Evolutionary conservation across 2,888 invertebrate genomes (phyloP).

Genomic region (Eustalomyia histrio): DNA sequence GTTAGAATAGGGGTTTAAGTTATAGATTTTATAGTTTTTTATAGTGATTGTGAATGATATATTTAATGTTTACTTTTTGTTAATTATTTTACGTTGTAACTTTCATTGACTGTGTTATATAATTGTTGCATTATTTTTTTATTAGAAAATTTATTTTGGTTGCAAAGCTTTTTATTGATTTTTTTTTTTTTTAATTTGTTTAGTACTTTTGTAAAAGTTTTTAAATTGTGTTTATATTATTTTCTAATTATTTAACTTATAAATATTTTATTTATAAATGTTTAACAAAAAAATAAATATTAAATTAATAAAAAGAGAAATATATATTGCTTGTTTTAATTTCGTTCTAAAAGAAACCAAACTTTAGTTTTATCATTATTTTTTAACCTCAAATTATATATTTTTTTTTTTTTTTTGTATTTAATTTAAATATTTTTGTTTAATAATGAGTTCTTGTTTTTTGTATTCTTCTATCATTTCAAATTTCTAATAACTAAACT

Average conservation of each 20-base stretch:
- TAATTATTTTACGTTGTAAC: constrained; percentile 61
- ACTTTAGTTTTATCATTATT: constrained; percentile 20
- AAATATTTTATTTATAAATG: constrained; percentile 21
- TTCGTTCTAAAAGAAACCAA: constrained; percentile 59
- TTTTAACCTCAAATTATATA: constrained; percentile 2
- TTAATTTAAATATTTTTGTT: constrained; percentile 29
- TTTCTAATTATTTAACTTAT: constrained; percentile 38
- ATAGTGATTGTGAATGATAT: not conserved
- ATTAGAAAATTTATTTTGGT: not conserved
- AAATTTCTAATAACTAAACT: constrained; percentile 66
- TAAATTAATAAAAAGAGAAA: constrained; percentile 44
- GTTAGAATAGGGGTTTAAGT: not conserved
- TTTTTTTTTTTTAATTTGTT: constrained; percentile 25
- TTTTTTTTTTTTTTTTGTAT: constrained; percentile 23
- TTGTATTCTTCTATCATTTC: constrained; percentile 19
- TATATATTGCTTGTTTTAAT: constrained; percentile 55
- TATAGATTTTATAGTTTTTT: not conserved
- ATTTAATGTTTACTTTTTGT: constrained; percentile 28
- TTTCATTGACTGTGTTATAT: constrained; percentile 62
- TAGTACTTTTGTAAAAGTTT: constrained; percentile 21
- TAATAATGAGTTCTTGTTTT: not conserved
- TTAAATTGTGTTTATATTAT: constrained; percentile 11
- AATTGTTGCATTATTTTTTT: constrained; percentile 5
- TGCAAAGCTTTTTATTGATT: constrained; percentile 48
- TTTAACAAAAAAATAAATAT: constrained; percentile 20